Evolutionary conservation across 2,797 vertebrate species (phyloP).

Genomic region (Takifugu ocellatus): DNA sequence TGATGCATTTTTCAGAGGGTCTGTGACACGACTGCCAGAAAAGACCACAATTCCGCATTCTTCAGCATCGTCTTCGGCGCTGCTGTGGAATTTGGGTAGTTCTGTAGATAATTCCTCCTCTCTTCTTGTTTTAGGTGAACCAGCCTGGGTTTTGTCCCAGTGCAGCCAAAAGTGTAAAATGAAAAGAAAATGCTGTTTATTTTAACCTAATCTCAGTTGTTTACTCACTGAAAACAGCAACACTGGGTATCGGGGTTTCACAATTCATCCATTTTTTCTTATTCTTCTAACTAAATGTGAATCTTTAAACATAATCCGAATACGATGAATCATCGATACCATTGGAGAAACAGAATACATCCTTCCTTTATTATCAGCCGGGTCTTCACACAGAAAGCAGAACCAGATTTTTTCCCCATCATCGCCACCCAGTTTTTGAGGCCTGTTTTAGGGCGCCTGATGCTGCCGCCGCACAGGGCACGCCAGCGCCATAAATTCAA

Average conservation of each 20-base stretch:
- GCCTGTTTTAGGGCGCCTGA: slow-evolving; percentile 6
- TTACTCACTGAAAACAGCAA: too few relatives aligned
- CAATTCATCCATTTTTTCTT: slow-evolving; percentile 3
- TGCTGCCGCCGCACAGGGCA: slow-evolving; percentile 31
- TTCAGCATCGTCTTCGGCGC: slow-evolving; percentile 31
- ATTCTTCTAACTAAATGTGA: slow-evolving; percentile 6
- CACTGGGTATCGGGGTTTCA: too few relatives aligned
- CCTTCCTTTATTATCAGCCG: too few relatives aligned
- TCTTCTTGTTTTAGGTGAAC: slow-evolving; percentile 3
- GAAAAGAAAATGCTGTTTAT: too few relatives aligned
- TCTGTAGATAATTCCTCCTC: slow-evolving; percentile 32
- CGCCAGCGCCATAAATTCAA: slow-evolving; percentile 55
- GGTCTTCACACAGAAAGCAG: too few relatives aligned
- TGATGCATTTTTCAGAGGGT: slow-evolving; percentile 76
- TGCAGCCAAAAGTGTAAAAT: too few relatives aligned
- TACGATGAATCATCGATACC: too few relatives aligned
- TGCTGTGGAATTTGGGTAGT: slow-evolving; percentile 36
- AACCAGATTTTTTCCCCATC: too few relatives aligned
- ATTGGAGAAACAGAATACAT: too few relatives aligned
- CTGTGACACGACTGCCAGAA: slow-evolving; percentile 69
- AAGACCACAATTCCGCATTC: slow-evolving; percentile 7
- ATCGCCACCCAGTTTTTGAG: not conserved
- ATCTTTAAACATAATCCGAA: too few relatives aligned
- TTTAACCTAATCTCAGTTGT: too few relatives aligned
- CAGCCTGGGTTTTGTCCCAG: too few relatives aligned